Conservation (phyloP, 1,140 invertebrate species). For the honey bee (Apis mellifera) region DNA sequence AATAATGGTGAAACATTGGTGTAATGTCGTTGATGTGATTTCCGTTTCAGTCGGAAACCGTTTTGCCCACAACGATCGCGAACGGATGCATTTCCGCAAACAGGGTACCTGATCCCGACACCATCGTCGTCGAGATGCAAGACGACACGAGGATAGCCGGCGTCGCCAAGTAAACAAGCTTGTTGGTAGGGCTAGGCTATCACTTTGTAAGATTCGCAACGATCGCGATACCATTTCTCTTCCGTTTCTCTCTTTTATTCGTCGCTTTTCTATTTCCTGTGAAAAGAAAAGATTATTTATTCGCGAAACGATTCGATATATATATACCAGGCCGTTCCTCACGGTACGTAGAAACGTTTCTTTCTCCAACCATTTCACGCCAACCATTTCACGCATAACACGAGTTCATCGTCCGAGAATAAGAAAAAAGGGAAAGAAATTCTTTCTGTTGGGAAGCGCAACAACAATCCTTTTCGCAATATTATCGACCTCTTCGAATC, state of each 20-base stretch:
- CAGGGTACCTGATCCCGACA: constrained; percentile 80
- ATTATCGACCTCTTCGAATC: too few relatives aligned
- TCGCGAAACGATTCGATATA: constrained; percentile 28
- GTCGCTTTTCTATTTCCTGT: constrained; percentile 9
- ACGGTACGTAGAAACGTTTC: not conserved
- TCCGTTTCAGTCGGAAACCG: constrained; percentile 76
- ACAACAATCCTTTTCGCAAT: too few relatives aligned
- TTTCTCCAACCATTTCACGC: too few relatives aligned
- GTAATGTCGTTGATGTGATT: too few relatives aligned
- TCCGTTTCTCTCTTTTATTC: constrained; percentile 9
- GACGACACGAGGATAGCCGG: constrained; percentile 78
- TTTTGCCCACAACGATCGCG: constrained; percentile 78
- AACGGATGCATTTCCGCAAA: constrained; percentile 80
- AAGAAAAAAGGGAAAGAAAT: not conserved
- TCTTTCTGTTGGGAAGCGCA: not conserved
- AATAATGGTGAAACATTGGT: fast-evolving
- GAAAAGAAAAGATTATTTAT: not conserved
- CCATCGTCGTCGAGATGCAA: constrained; percentile 79
- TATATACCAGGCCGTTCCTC: not conserved
- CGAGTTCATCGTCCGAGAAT: not conserved
- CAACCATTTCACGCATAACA: not conserved
- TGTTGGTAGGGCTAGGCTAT: constrained; percentile 81
- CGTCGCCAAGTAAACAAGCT: constrained; percentile 81
- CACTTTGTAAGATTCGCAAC: constrained; percentile 73
- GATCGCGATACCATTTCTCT: constrained; percentile 49